Evolutionary conservation across 2,797 vertebrate genomes (phyloP).

Genomic region (Sciaenops ocellatus): DNA sequence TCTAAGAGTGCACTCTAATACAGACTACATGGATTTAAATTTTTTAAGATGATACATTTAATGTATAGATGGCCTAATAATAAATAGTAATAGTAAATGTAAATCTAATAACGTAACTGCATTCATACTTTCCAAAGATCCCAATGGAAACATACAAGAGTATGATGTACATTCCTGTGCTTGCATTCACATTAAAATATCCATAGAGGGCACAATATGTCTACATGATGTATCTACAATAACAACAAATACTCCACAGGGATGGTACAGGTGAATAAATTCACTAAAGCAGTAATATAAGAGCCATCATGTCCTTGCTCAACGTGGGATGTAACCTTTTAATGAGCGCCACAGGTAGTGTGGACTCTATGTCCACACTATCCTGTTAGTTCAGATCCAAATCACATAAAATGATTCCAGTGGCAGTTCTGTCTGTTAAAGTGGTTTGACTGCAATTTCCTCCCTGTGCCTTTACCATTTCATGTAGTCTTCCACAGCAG

Average conservation of each 20-base stretch:
- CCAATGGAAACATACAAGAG: neutral
- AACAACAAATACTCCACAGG: neutral
- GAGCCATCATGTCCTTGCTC: neutral
- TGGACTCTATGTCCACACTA: too few species aligned
- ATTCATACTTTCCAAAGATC: neutral
- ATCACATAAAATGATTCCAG: neutral
- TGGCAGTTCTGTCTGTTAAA: neutral
- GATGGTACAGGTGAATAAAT: neutral
- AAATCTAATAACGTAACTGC: too few species aligned
- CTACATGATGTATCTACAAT: neutral
- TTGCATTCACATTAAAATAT: neutral
- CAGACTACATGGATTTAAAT: too few species aligned
- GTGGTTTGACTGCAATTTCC: constrained; percentile 21
- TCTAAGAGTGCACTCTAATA: neutral
- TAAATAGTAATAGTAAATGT: too few species aligned
- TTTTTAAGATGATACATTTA: neutral
- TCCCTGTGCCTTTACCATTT: constrained; percentile 37
- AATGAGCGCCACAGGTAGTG: neutral
- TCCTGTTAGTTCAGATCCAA: neutral
- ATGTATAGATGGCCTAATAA: neutral
- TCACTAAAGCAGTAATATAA: neutral
- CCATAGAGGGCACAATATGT: neutral
- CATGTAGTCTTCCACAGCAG: constrained; percentile 32
- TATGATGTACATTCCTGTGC: neutral
- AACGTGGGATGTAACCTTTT: neutral